phyloP scores from a whole-genome alignment of 2,113 vertebrate species.

The Furnarius figulus region DNA sequence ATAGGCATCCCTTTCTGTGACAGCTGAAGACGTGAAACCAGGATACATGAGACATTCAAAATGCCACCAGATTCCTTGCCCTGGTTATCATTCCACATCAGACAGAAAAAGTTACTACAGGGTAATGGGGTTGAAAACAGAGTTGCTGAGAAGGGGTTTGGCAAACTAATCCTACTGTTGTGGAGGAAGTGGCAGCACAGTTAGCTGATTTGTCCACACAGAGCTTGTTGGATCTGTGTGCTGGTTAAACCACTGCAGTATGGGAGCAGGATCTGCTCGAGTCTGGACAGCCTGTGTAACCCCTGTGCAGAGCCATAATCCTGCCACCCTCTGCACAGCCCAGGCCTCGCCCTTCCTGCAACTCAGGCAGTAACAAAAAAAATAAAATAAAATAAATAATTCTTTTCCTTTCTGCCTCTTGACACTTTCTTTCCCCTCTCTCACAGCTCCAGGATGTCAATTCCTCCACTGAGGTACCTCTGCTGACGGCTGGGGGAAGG shows the following conservation, averaged over 20 bases:
- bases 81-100: not conserved
- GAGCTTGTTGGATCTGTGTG: not conserved
- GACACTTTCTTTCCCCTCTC: not conserved
- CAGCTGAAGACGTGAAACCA: not conserved
- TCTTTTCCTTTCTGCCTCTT: not conserved
- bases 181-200: not conserved
- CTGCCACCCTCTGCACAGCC: not conserved
- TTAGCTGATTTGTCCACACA: not conserved
- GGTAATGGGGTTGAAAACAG: not conserved
- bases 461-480: not conserved
- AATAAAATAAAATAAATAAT: no score
- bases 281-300: not conserved
- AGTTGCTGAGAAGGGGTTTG: not conserved
- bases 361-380: not conserved
- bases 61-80: not conserved
- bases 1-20: not conserved
- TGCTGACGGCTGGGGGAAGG: not conserved
- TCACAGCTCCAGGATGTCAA: accelerated
- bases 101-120: not conserved
- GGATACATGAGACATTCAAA: not conserved
- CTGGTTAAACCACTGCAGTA: not conserved
- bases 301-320: not conserved
- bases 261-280: accelerated
- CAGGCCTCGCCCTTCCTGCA: not conserved
- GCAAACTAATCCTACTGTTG: not conserved